A percentile compares a stretch with the other conserved stretches of the same genome.
Evolutionary conservation across 2,888 invertebrate genomes (phyloP).

Genomic region (Ormyrus labotus): DNA sequence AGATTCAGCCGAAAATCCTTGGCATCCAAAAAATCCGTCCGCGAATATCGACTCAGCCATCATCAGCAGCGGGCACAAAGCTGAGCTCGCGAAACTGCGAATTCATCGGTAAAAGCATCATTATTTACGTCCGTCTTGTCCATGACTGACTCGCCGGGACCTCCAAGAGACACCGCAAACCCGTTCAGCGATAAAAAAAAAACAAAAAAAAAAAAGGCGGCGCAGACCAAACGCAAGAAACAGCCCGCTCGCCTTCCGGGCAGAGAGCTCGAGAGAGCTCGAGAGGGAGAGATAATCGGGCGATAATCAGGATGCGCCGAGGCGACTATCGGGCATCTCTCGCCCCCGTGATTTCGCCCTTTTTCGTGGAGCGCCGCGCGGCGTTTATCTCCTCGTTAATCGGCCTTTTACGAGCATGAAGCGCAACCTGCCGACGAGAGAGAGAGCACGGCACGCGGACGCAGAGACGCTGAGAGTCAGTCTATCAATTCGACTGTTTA

Average conservation of each 20-base stretch:
- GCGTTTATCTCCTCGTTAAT: constrained; percentile 51
- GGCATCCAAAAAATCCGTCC: too few species aligned
- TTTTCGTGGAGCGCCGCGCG: constrained; percentile 14
- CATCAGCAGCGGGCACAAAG: too few species aligned
- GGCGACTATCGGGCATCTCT: background rate
- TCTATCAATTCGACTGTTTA: constrained; percentile 49
- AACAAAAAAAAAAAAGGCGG: background rate
- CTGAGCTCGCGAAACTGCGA: too few species aligned
- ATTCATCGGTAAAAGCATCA: constrained; percentile 4
- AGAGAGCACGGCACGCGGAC: too few species aligned
- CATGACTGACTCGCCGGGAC: background rate
- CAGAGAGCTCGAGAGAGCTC: background rate
- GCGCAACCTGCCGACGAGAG: constrained; percentile 14
- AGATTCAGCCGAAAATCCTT: too few species aligned
- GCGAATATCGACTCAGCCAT: too few species aligned
- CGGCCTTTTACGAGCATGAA: constrained; percentile 44
- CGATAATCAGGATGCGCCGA: constrained; percentile 4
- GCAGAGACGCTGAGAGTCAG: background rate
- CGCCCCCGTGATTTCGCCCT: constrained; percentile 20
- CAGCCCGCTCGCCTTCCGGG: background rate
- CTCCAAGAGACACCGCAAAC: constrained; percentile 18
- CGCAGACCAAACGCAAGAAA: background rate
- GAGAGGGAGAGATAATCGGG: constrained; percentile 1
- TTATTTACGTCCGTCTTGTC: constrained; percentile 23
- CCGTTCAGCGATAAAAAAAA: background rate